Percentiles rank a stretch among this genome's conserved stretches.
These are phyloP conservation scores for Plutomurus gul DNA, from an alignment of 1,140 invertebrate genomes.

Conservation along the genomic window DNA sequence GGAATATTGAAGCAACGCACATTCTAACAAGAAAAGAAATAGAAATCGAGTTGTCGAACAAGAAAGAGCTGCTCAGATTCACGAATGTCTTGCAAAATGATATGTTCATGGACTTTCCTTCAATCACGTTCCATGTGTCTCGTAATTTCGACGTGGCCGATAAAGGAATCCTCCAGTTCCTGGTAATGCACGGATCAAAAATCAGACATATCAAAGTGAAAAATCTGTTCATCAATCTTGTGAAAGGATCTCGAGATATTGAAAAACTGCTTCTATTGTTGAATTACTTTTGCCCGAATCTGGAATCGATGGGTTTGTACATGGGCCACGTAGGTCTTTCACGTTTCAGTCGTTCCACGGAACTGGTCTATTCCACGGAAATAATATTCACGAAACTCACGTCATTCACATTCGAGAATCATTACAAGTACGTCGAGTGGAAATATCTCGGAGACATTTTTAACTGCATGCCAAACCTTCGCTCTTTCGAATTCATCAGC, in stretches of 20 bases:
- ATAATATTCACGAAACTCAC: background rate
- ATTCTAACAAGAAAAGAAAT: background rate
- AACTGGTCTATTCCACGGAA: background rate
- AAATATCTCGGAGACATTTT: conserved; percentile 14
- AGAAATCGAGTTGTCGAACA: background rate
- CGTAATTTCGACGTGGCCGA: conserved; percentile 10
- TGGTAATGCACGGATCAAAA: background rate
- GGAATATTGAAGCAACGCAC: background rate
- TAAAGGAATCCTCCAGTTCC: conserved; percentile 2
- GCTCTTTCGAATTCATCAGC: conserved; percentile 3
- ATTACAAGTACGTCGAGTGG: conserved; percentile 4
- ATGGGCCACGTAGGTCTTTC: background rate
- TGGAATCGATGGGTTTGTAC: conserved; percentile 13
- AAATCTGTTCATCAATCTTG: background rate
- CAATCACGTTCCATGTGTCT: background rate
- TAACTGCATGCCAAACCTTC: background rate
- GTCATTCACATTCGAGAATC: background rate
- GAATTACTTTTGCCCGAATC: background rate
- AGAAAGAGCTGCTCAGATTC: background rate
- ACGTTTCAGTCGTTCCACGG: background rate
- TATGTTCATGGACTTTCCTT: conserved; percentile 19
- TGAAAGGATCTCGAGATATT: background rate
- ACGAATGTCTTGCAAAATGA: background rate
- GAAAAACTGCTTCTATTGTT: background rate
- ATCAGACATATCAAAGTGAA: conserved; percentile 18